These are phyloP conservation scores for Pseudococcus viburni DNA, from an alignment of 2,888 invertebrate genomes.

Conservation along the genomic window DNA sequence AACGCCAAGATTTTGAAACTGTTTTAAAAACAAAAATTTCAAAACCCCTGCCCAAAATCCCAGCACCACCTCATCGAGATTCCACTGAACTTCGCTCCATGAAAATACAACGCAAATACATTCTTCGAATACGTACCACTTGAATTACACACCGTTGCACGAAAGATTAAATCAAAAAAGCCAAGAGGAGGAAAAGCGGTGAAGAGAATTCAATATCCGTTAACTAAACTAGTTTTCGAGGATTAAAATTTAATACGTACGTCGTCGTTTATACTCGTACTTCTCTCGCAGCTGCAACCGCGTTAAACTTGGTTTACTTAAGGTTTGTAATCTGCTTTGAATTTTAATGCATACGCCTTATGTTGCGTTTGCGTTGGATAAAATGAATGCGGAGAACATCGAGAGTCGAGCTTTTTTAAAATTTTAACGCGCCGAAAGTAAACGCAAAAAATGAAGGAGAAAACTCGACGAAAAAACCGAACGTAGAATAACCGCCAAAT, in stretches of 20 bases:
- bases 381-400: not conserved
- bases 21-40: too few species aligned
- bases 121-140: not conserved
- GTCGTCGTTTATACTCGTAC: not conserved
- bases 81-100: too few species aligned
- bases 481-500: too few species aligned
- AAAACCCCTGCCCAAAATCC: too few species aligned
- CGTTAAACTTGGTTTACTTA: constrained; percentile 20
- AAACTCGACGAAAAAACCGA: too few species aligned
- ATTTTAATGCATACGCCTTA: constrained; percentile 13
- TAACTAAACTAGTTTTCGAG: constrained; percentile 22
- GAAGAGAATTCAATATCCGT: constrained; percentile 13
- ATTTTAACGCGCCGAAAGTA: not conserved
- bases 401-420: not conserved
- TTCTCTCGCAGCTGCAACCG: not conserved
- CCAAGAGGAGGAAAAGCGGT: not conserved
- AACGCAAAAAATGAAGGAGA: too few species aligned
- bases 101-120: not conserved
- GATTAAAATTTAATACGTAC: constrained; percentile 27
- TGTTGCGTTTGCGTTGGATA: not conserved
- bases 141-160: not conserved
- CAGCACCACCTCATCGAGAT: too few species aligned
- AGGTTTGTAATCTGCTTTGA: constrained; percentile 22
- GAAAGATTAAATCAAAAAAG: not conserved
- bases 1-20: too few species aligned